Percentiles rank a stretch among this genome's conserved stretches.
phyloP scores from a whole-genome alignment of 2,797 vertebrate species.

The Crocidura indochinensis region DNA sequence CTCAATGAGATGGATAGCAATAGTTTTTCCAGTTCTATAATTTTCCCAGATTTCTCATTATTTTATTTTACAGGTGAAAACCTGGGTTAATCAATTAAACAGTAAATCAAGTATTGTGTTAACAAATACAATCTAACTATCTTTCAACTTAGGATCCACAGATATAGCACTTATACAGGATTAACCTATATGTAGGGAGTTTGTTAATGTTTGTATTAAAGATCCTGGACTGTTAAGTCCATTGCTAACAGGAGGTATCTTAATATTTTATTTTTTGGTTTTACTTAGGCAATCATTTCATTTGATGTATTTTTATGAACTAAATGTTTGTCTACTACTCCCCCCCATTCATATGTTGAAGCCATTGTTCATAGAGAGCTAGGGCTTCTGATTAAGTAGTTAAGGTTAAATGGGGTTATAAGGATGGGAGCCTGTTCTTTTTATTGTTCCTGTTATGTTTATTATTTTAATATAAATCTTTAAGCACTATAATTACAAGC shows the following conservation, averaged over 20 bases:
- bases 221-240: not conserved
- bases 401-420: not conserved
- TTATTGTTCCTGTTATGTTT: too few relatives aligned
- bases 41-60: conserved; percentile 73
- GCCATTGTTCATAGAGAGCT: conserved; percentile 27
- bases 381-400: not conserved
- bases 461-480: too few relatives aligned
- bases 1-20: conserved; percentile 68
- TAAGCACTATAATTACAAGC: too few relatives aligned
- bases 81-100: conserved; percentile 68
- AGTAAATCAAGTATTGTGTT: conserved; percentile 60
- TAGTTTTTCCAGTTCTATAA: conserved; percentile 72
- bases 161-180: not conserved
- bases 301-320: not conserved
- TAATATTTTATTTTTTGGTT: not conserved
- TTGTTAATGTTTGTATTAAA: conserved; percentile 5
- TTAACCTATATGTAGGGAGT: not conserved
- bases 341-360: not conserved
- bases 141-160: not conserved
- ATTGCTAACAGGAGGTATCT: not conserved
- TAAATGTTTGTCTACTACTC: not conserved
- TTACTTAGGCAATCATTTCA: conserved; percentile 17
- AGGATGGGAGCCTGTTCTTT: not conserved
- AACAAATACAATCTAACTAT: conserved; percentile 33
- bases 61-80: conserved; percentile 75